These are phyloP conservation scores for Nasonia longicornis DNA, from an alignment of 1,140 invertebrate genomes.

Conservation along the genomic window DNA sequence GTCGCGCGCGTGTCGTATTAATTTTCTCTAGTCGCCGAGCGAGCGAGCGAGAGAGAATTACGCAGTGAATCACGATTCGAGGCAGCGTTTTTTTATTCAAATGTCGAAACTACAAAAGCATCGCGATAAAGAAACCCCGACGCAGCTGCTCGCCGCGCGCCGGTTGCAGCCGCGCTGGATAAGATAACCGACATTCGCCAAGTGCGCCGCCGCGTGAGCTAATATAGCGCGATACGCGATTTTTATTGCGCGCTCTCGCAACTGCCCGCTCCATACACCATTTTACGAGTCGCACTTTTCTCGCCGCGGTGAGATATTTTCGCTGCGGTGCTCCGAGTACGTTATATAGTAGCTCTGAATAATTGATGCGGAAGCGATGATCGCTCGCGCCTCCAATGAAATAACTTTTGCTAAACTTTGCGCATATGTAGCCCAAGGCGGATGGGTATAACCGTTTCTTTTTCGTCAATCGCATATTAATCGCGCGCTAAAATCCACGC, in stretches of 20 bases:
- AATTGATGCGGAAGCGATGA: no score
- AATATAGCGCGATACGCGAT: constrained; percentile 27
- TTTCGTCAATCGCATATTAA: no score
- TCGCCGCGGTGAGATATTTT: background rate
- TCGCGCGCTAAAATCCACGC: no score
- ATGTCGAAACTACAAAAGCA: constrained; percentile 30
- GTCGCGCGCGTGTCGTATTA: background rate
- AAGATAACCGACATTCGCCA: constrained; percentile 27
- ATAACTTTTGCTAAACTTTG: background rate
- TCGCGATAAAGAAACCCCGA: constrained; percentile 12
- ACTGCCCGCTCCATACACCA: background rate
- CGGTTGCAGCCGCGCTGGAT: constrained; percentile 5
- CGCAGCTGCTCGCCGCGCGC: constrained; percentile 14
- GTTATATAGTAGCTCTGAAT: no score
- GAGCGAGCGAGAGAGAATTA: background rate
- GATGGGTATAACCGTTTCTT: no score
- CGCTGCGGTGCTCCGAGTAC: no score
- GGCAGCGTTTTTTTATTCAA: constrained; percentile 12
- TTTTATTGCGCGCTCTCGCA: constrained; percentile 10
- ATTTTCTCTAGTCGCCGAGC: background rate
- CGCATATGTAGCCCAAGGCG: no score
- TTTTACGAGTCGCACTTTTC: background rate
- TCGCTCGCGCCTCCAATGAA: background rate
- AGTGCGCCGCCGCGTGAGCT: constrained; percentile 12
- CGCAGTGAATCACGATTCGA: background rate